Base-by-base conservation (phyloP, 2,113 vertebrate genomes). In the Nannobrachium achirus region DNA sequence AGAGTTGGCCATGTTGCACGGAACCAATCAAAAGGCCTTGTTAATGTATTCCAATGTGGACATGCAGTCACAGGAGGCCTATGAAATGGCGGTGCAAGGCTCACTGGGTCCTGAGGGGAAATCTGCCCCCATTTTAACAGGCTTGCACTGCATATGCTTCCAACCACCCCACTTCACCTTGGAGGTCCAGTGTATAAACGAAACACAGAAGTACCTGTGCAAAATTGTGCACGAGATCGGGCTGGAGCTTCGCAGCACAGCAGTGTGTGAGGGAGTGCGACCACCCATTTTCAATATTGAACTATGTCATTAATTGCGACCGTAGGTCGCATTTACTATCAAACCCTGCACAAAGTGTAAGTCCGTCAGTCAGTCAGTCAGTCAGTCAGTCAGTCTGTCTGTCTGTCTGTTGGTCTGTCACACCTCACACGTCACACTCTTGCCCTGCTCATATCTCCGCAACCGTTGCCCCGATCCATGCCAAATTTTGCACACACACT, bases 191-290 rank as follows among this genome's bases (percentile, higher is more conserved):
- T 98, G 96, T 69, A 25, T 98, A 72, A 95, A 99, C 0, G 98
- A 99, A 90, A 98, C 95, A 0, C 96, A 95, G 89, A 92, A 92
- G 81, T 96, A 96, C 79, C 89, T 99, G 10, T 74, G 96, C 3
- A 97, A 90, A 80, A 39, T 97, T 13, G 89, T 99, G 39, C 98
- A 98, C 0, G 98, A 98, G 77, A 92, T 98, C 0, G 97, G 98
- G 1, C 85, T 99, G 58, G 96, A 98, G 86, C 92, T 99, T 66
- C 95, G 92, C 76, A 96, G 93, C 0, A 91, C 94, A 0, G 95
- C 96, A 0, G 88, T 93, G 59, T 99, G 98, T 85, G 92, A 89
- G 0, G 93, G 91, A 6, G 94, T 98, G 40, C 92, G 95, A n/a
- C n/a, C n/a, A n/a, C n/a, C n/a, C n/a, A n/a, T n/a, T n/a, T n/a